These are phyloP conservation scores for Sylvia atricapilla DNA, from an alignment of 2,113 vertebrate genomes.

Conservation along the genomic window DNA sequence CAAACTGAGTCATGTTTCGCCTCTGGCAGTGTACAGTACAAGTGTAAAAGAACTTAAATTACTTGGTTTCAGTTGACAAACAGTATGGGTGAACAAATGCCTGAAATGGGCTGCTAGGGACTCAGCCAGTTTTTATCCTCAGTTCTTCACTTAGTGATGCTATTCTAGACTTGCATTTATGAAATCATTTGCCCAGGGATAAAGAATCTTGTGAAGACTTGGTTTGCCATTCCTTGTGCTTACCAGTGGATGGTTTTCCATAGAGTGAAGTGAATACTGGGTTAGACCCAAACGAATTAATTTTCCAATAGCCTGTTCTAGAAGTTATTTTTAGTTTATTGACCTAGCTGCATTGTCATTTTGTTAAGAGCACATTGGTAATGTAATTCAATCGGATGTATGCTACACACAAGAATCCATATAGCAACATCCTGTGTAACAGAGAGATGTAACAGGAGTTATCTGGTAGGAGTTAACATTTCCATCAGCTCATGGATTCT, in stretches of 20 bases:
- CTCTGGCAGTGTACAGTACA: not conserved
- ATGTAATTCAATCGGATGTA: not conserved
- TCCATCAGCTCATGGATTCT: not conserved
- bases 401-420: not conserved
- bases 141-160: not conserved
- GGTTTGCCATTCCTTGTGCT: not conserved
- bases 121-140: not conserved
- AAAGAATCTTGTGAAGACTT: not conserved
- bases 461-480: not conserved
- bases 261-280: not conserved
- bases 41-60: not conserved
- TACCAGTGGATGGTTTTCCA: not conserved
- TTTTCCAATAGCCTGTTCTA: conserved; percentile 29
- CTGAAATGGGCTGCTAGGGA: not conserved
- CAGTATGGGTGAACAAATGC: not conserved
- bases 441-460: not conserved
- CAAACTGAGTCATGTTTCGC: not conserved
- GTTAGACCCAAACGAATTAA: conserved; percentile 46
- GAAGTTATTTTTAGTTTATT: conserved; percentile 56
- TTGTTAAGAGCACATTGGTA: not conserved
- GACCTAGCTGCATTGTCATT: conserved; percentile 28
- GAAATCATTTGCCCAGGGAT: not conserved
- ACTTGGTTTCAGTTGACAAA: not conserved
- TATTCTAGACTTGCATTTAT: not conserved
- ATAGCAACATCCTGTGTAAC: not conserved